These are phyloP conservation scores for Netelia inedita DNA, from an alignment of 2,888 invertebrate genomes.

Conservation along the genomic window DNA sequence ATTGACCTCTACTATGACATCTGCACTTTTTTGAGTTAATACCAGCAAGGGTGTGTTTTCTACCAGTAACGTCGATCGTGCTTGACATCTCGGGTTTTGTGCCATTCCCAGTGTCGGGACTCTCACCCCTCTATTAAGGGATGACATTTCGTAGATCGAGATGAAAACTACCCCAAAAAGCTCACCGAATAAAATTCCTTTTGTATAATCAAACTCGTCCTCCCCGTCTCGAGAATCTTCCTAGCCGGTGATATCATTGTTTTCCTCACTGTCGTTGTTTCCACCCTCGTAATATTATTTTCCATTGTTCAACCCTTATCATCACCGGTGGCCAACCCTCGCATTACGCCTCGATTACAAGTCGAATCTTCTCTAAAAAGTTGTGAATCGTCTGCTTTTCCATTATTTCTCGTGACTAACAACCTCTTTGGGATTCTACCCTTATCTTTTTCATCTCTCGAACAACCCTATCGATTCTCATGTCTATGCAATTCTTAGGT, in stretches of 20 bases:
- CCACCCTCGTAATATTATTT: neutral
- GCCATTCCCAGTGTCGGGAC: neutral
- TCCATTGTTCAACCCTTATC: neutral
- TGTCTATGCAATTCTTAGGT: neutral
- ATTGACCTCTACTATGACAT: constrained; percentile 1
- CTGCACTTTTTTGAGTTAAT: constrained; percentile 25
- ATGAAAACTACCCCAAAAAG: neutral
- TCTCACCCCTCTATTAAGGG: neutral
- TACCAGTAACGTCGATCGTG: neutral
- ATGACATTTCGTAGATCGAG: neutral
- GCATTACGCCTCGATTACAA: neutral
- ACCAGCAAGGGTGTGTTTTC: neutral
- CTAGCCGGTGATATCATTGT: neutral
- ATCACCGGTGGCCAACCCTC: neutral
- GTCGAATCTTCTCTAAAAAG: neutral
- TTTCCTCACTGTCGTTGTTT: constrained; percentile 7
- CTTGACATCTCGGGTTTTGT: neutral
- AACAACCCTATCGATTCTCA: neutral
- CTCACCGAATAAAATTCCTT: neutral
- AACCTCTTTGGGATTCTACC: neutral
- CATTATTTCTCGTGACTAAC: neutral
- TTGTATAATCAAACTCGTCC: neutral
- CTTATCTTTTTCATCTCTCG: neutral
- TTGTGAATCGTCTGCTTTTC: neutral
- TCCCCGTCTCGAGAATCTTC: neutral